Evolutionary conservation across 1,140 invertebrate species (phyloP), one percentile per base, ranked within the genome.

Genomic region (Tyrophagus putrescentiae): DNA sequence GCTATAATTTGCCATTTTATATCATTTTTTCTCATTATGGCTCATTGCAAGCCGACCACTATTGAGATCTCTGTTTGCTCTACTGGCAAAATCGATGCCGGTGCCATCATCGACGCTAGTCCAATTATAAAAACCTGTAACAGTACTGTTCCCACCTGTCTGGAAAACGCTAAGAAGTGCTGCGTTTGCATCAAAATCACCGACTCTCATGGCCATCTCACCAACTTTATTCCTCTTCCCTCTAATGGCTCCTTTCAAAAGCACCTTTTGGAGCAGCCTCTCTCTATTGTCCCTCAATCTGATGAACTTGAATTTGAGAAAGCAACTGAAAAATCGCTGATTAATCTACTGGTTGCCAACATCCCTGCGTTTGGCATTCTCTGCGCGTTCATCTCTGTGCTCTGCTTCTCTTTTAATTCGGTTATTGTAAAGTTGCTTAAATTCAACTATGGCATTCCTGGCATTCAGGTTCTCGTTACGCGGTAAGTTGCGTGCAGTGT

Each of bases 131-230:
- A n/a, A n/a, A n/a, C n/a, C n/a, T n/a, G n/a, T n/a, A n/a, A n/a
- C n/a, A n/a, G n/a, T n/a, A n/a, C n/a, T n/a, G n/a, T n/a, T n/a
- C n/a, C n/a, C n/a, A n/a, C n/a, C n/a, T n/a, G n/a, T n/a, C n/a
- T n/a, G n/a, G n/a, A n/a, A n/a, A n/a, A n/a, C n/a, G n/a, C n/a
- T n/a, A n/a, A n/a, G n/a, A n/a, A n/a, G n/a, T n/a, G n/a, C n/a
- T n/a, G n/a, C n/a, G n/a, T 48, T 21, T 48, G 45, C 18, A 48
- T 48, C 45, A 48, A 48, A 18, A 48, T 48, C 45, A 48, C 45
- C 18, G 45, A 48, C 18, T 18, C 45, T 25, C 45, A 48, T 29
- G 45, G 45, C 18, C 7, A 48, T 25, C 31, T 29, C 13, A 48
- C 45, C 45, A 48, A 48, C 18, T 7, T 48, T 48, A 48, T 48